Evolutionary conservation across 2,888 invertebrate genomes (phyloP).

Genomic region (Malthinus flaveolus): DNA sequence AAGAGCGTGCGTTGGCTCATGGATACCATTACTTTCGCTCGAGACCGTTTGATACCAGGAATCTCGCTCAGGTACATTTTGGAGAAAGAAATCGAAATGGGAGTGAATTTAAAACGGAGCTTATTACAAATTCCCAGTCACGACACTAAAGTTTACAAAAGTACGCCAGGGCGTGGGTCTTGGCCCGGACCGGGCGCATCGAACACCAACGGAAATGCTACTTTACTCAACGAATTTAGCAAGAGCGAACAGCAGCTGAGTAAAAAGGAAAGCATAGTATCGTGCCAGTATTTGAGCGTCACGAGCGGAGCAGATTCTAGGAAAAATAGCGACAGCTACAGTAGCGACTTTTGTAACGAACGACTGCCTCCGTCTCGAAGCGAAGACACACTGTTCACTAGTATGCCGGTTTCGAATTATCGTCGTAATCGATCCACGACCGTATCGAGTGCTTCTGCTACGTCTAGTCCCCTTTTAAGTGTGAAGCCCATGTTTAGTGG

Average conservation of each 20-base stretch:
- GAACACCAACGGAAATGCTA: constrained; percentile 56
- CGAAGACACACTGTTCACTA: constrained; percentile 69
- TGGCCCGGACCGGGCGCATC: constrained; percentile 80
- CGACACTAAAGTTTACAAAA: constrained; percentile 75
- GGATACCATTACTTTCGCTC: constrained; percentile 91
- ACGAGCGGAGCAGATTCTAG: constrained; percentile 52
- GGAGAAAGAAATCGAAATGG: constrained; percentile 46
- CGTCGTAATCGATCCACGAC: constrained; percentile 53
- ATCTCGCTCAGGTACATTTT: constrained; percentile 55
- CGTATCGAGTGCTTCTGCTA: constrained; percentile 65
- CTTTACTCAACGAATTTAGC: constrained; percentile 66
- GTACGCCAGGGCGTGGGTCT: constrained; percentile 77
- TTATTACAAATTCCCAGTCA: constrained; percentile 70
- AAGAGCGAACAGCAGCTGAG: constrained; percentile 81
- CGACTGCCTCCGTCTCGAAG: constrained; percentile 77
- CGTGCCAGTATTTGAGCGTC: constrained; percentile 61
- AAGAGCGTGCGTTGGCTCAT: constrained; percentile 94
- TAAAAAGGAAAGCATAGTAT: constrained; percentile 53
- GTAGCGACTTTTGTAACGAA: constrained; percentile 48
- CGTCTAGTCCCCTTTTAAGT: constrained; percentile 70
- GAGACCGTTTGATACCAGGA: constrained; percentile 67
- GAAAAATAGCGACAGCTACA: constrained; percentile 51
- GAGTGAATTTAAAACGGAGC: constrained; percentile 57
- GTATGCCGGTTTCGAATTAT: constrained; percentile 24
- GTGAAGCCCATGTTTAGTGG: constrained; percentile 65